Conservation (phyloP, 2,797 vertebrate genomes). For the Melanogrammus aeglefinus region DNA sequence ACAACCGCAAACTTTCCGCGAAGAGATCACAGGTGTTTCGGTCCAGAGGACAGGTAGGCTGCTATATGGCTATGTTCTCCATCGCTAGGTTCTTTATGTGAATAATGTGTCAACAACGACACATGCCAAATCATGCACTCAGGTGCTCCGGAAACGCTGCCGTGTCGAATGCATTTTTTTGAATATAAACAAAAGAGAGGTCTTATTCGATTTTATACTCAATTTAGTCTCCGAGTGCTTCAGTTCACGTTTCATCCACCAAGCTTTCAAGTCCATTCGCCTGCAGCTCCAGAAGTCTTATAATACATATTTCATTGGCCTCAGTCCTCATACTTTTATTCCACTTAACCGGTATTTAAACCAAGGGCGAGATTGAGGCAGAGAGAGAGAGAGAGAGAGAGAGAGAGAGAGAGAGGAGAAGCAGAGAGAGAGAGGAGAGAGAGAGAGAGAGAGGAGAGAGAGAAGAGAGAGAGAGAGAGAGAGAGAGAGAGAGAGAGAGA, state of each 20-base stretch:
- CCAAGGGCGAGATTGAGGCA: neutral
- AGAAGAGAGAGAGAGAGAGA: too few relatives aligned
- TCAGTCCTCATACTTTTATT: constrained; percentile 38
- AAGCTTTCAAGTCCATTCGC: neutral
- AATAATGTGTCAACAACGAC: too few relatives aligned
- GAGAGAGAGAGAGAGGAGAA: neutral
- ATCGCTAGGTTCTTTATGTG: too few relatives aligned
- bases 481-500: neutral
- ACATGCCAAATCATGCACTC: too few relatives aligned
- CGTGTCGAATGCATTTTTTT: too few relatives aligned
- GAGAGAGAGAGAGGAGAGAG: neutral
- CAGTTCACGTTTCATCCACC: too few relatives aligned
- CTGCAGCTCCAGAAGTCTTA: neutral
- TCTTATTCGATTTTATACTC: too few relatives aligned
- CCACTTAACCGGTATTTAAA: constrained; percentile 25
- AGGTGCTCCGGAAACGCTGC: too few relatives aligned
- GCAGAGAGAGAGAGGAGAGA: neutral
- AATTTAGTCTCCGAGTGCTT: too few relatives aligned
- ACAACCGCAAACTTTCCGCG: too few relatives aligned
- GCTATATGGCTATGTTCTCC: neutral
- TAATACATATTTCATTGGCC: constrained; percentile 44
- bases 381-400: neutral
- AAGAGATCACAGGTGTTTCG: too few relatives aligned
- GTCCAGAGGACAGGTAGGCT: neutral
- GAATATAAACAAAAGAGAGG: too few relatives aligned